Base-by-base conservation (phyloP, 2,888 invertebrate genomes). In the Trileptium ribeirensis region DNA sequence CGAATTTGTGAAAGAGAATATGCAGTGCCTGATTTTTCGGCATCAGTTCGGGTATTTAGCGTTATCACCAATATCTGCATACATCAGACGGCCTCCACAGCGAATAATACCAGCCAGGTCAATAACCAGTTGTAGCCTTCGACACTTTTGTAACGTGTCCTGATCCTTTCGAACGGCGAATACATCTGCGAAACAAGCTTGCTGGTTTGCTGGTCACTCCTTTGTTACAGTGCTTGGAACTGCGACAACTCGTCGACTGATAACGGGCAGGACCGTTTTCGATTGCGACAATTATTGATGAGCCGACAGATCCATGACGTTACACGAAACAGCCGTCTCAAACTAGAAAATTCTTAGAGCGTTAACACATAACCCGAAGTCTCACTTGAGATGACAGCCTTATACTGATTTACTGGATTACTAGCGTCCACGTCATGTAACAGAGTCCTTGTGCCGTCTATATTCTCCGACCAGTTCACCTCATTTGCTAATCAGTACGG, bases 1-100 rank as follows among this genome's bases (percentile, higher is more conserved):
- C 79, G 70, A 8, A 79, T 1, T 31, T 74, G 19, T 31, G 74
- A 8, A 8, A 79, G 74, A 19, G 79, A 67, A 70, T 79, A 33
- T 19, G 31, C 36, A 24, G 67, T 70, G n/a, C 79, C 79, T 3
- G n/a, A 1, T 34, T 24, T 40, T 67, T 79, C 67, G 79, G 24
- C 51, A 36, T 8, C 51, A 34, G 2, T 77, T 79, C n/a, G 79
- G 79, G 33, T 24, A 75, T 33, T 64, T 67, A 24, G 79, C 67
- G 19, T 29, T n/a, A n/a, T 64, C 64, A 8, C 24, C 39, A 31
- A 78, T 24, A 67, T 78, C 67, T 3, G 79, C 64, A 67, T 64
- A n/a, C 29, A 3, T 2, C 24, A 78, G 15, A 24, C 79, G 79
- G 15, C 79, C 67, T 3, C n/a, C 19, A 78, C 79, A 78, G 2